phyloP scores from a whole-genome alignment of 2,113 vertebrate genomes.

The Lamprologus ornatipinnis region DNA sequence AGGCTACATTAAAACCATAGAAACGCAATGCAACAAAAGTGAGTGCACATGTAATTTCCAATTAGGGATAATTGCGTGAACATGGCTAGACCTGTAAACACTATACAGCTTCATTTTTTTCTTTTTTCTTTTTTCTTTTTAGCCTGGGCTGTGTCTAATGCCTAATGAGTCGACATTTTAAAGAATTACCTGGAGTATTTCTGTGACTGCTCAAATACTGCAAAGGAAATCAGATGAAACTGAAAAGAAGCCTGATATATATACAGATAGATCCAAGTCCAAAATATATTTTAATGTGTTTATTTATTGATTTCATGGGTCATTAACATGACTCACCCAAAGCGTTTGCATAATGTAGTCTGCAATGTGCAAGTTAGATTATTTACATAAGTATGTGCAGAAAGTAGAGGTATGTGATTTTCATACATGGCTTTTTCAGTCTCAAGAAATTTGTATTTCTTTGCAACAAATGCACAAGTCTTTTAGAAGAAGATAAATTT shows the following conservation, averaged over 20 bases:
- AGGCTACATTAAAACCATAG: neutral
- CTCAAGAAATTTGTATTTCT: neutral
- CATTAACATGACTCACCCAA: neutral
- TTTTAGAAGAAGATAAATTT: neutral
- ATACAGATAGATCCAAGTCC: neutral
- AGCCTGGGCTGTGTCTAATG: neutral
- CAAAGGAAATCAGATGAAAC: neutral
- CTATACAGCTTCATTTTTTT: neutral
- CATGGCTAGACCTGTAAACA: neutral
- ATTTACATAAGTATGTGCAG: neutral
- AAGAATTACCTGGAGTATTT: neutral
- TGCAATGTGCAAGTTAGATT: neutral
- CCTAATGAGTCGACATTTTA: neutral
- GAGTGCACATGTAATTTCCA: neutral
- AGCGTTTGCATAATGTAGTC: neutral
- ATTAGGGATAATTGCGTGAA: neutral
- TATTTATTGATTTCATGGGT: neutral
- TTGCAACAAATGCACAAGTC: neutral
- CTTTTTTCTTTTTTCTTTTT: neutral
- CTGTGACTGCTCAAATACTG: neutral
- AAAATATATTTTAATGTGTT: neutral
- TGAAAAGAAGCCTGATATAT: neutral
- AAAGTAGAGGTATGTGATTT: neutral
- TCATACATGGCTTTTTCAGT: neutral
- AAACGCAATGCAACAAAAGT: neutral